Percentiles rank a stretch among this genome's conserved stretches.
These are phyloP conservation scores for Dermolepida albohirtum DNA, from an alignment of 2,888 invertebrate genomes.

Conservation along the genomic window DNA sequence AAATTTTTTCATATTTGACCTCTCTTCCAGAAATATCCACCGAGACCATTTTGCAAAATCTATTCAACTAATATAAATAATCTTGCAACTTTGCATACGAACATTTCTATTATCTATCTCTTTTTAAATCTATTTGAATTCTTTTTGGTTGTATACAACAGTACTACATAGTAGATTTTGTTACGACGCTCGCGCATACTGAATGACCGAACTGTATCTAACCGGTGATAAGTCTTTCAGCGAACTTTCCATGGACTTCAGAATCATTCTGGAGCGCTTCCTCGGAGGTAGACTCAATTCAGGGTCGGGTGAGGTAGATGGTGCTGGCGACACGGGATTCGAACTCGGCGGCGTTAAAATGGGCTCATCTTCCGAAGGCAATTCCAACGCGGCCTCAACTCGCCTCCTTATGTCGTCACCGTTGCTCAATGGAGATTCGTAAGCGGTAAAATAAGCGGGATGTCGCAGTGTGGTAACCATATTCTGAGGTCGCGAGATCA, in stretches of 20 bases:
- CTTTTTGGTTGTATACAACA: no score
- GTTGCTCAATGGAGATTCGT: conserved; percentile 61
- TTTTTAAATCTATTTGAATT: no score
- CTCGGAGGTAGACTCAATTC: conserved; percentile 80
- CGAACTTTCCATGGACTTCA: conserved; percentile 71
- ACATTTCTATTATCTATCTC: conserved; percentile 1
- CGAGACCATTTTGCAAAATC: no score
- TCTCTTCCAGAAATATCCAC: no score
- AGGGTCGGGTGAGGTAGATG: conserved; percentile 64
- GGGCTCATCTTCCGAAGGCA: conserved; percentile 67
- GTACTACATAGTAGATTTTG: conserved; percentile 34
- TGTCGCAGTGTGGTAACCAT: conserved; percentile 50
- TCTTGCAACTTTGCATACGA: no score
- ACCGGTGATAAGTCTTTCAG: conserved; percentile 55
- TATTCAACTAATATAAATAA: no score
- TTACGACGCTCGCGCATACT: conserved; percentile 81
- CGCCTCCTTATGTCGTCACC: conserved; percentile 71
- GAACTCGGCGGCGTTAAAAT: conserved; percentile 72
- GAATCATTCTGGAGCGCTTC: conserved; percentile 82
- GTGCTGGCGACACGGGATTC: conserved; percentile 68
- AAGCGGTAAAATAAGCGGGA: conserved; percentile 58
- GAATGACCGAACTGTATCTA: conserved; percentile 81
- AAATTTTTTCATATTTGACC: no score
- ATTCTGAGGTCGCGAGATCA: conserved; percentile 57
- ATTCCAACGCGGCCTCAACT: conserved; percentile 73